Base-by-base conservation (phyloP, 2,797 vertebrate genomes). In the Hafferia zeledoni region DNA sequence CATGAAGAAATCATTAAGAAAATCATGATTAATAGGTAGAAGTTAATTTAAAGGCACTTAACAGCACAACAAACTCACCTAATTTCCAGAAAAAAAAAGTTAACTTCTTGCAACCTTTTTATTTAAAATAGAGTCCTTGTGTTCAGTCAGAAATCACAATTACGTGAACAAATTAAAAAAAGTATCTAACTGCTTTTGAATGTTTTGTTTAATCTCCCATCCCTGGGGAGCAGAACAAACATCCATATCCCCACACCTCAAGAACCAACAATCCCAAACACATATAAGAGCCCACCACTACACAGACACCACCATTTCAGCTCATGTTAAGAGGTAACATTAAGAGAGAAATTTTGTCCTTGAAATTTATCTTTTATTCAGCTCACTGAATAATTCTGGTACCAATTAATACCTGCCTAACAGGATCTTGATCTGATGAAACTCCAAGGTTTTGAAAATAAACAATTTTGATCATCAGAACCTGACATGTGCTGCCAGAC, bases 1-100 rank as follows among this genome's bases (percentile, higher is more conserved):
- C 98, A 93, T 99, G 89, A 96, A 77, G 75, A 92, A 63, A 92
- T 33, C 17, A 91, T 98, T 98, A 98, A 98, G 97, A 97, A 97
- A 97, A 96, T 75, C 17, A 94, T 60, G 28, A 89, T 82, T 68
- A 80, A 65, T 11, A 81, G n/a, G 44, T 46, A 74, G 65, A 43
- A 43, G 7, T 41, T 41, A 41, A 41, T 65, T 75, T 11, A 27
- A 71, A 77, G 25, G 44, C 18, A 61, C 30, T 76, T 84, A 60
- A 56, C 11, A 57, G 16, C 20, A 80, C 55, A 88, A 80, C 18
- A 79, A 69, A 82, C 33, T 89, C 39, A 59, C 5, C 55, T 71
- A 41, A 69, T 14, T 64, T 30, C 61, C 33, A 13, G 37, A 76
- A 72, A 70, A 11, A 76, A 46, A 15, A 13, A 71, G 11, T 46